Percentiles rank a stretch among this genome's conserved stretches.
Evolutionary conservation across 1,140 invertebrate genomes (phyloP).

Genomic region (Ceratosolen solmsi): DNA sequence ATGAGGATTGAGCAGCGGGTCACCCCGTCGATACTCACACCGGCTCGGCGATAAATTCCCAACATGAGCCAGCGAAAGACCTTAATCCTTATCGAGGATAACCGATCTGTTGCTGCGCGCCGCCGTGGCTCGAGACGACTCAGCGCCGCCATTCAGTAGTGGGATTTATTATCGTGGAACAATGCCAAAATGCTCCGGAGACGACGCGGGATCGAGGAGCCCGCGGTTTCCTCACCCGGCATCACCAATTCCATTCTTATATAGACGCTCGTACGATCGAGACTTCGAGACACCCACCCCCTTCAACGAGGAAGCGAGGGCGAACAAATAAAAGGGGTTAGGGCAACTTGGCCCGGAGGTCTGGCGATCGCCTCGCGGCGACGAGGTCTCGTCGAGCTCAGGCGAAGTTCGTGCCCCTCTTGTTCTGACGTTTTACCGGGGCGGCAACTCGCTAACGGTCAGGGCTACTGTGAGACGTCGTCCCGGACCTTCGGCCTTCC

Average conservation of each 20-base stretch:
- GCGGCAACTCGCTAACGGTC: too few relatives aligned
- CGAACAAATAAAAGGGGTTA: not conserved
- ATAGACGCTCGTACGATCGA: not conserved
- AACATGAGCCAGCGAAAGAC: constrained; percentile 13
- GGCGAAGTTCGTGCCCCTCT: not conserved
- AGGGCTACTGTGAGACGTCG: not conserved
- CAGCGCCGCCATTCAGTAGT: constrained; percentile 7
- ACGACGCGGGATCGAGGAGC: not conserved
- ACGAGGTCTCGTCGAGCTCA: not conserved
- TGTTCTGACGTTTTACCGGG: not conserved
- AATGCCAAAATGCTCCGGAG: constrained; percentile 31
- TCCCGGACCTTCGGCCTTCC: not conserved
- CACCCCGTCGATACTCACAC: constrained; percentile 9
- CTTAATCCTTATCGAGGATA: constrained; percentile 49
- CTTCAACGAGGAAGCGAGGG: not conserved
- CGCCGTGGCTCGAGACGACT: constrained; percentile 17
- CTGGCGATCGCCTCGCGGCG: not conserved
- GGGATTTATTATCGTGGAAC: constrained; percentile 48
- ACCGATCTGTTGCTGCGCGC: constrained; percentile 47
- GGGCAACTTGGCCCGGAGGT: not conserved
- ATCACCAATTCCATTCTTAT: not conserved
- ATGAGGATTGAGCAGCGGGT: not conserved
- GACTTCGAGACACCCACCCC: not conserved
- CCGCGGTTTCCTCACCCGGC: not conserved
- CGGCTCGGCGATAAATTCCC: constrained; percentile 30